Conservation (phyloP, 2,888 invertebrate species). For the Salticus scenicus region DNA sequence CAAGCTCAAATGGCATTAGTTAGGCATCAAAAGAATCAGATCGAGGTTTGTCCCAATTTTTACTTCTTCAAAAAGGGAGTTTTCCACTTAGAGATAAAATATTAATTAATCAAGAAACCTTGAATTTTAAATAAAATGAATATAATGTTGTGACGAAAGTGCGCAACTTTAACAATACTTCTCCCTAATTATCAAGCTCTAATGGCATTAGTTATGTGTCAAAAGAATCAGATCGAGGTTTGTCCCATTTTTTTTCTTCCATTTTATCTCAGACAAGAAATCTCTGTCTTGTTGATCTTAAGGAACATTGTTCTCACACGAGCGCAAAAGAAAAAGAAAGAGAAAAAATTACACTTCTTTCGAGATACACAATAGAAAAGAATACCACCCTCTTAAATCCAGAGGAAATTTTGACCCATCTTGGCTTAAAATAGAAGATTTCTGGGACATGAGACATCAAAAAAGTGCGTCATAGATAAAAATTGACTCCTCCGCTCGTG, state of each 20-base stretch:
- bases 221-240: background rate
- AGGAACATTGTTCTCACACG: background rate
- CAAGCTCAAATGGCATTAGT: no score
- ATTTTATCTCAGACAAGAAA: background rate
- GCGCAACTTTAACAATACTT: background rate
- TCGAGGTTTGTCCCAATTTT: no score
- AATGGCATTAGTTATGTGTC: background rate
- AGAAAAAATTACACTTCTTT: conserved; percentile 9
- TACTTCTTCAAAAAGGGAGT: no score
- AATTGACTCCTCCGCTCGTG: conserved; percentile 27
- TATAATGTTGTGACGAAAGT: background rate
- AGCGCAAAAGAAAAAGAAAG: background rate
- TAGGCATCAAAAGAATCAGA: no score
- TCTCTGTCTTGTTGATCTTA: background rate
- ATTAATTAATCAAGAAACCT: no score
- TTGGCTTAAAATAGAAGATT: conserved; percentile 48
- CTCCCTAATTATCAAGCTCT: background rate
- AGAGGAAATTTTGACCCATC: conserved; percentile 32
- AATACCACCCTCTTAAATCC: conserved; percentile 13
- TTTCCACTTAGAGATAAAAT: no score
- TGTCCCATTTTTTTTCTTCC: background rate
- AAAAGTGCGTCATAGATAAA: conserved; percentile 44
- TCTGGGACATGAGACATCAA: conserved; percentile 25
- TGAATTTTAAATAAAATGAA: no score
- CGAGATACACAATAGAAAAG: conserved; percentile 47